phyloP scores from a whole-genome alignment of 2,113 vertebrate species.

The Pelecanoides urinatrix region DNA sequence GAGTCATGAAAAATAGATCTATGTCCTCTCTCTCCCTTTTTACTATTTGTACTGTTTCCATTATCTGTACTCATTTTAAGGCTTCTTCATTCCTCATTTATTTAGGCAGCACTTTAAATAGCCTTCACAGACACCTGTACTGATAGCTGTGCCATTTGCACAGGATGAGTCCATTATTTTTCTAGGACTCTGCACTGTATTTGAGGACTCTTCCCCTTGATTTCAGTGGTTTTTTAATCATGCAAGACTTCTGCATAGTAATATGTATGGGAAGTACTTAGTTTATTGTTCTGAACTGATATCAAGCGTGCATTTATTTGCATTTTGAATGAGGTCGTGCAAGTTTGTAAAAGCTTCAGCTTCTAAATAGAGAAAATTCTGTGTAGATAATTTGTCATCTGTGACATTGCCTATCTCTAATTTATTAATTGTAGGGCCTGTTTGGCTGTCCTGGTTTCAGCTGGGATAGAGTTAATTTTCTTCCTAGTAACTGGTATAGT shows the following conservation, averaged over 20 bases:
- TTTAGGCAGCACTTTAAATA: slow-evolving; percentile 40
- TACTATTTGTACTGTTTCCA: neutral
- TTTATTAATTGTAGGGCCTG: neutral
- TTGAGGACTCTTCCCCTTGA: neutral
- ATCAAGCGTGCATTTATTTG: slow-evolving; percentile 2
- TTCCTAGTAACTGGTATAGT: too few species aligned
- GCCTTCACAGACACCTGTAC: neutral
- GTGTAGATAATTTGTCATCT: neutral
- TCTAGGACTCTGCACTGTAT: neutral
- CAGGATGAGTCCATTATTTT: neutral
- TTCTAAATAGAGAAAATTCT: neutral
- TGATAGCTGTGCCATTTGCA: neutral
- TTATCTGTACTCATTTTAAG: slow-evolving; percentile 8
- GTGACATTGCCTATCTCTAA: neutral
- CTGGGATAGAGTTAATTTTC: too few species aligned
- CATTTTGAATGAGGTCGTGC: neutral
- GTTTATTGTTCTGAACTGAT: neutral
- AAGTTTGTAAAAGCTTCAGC: neutral
- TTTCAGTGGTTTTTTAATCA: neutral
- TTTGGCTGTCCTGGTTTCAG: neutral
- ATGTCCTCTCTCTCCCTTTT: neutral
- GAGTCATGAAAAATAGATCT: slow-evolving; percentile 4
- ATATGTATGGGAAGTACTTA: neutral
- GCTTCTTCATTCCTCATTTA: slow-evolving; percentile 54
- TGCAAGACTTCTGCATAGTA: neutral